These are phyloP conservation scores for Oceanodroma tethys DNA, from an alignment of 2,113 vertebrate species.

Conservation along the genomic window DNA sequence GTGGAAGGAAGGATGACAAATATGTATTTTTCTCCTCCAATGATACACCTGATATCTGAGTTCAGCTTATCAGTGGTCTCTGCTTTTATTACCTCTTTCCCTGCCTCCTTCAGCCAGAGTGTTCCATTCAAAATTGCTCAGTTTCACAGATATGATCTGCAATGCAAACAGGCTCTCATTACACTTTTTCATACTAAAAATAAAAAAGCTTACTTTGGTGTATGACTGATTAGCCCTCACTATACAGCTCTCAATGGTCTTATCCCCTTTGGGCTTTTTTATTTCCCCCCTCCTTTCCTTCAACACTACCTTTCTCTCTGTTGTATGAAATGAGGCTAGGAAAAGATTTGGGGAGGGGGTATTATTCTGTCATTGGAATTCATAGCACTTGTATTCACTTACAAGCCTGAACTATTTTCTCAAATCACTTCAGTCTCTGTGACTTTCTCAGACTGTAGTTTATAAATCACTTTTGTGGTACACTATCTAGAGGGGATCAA, in stretches of 20 bases:
- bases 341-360: constrained; percentile 48
- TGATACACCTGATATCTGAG: constrained; percentile 2
- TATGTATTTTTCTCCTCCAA: not conserved
- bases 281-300: not conserved
- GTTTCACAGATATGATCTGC: constrained; percentile 61
- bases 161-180: constrained; percentile 72
- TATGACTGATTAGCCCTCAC: constrained; percentile 62
- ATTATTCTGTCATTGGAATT: constrained; percentile 71
- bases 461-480: constrained; percentile 74
- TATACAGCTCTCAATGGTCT: not conserved
- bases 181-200: constrained; percentile 47
- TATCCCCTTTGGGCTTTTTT: constrained; percentile 11
- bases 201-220: constrained; percentile 51
- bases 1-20: not conserved
- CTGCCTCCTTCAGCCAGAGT: constrained; percentile 20
- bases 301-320: constrained; percentile 52
- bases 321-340: constrained; percentile 69
- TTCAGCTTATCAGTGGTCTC: not conserved
- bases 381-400: constrained; percentile 74
- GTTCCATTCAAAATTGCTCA: constrained; percentile 62
- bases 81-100: constrained; percentile 8
- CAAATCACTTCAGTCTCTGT: constrained; percentile 66
- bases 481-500: constrained; percentile 57
- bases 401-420: constrained; percentile 71
- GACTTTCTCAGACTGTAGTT: constrained; percentile 68